Evolutionary conservation across 2,113 vertebrate species (phyloP), one percentile per base, ranked within the genome.

Genomic region (Mirounga angustirostris): DNA sequence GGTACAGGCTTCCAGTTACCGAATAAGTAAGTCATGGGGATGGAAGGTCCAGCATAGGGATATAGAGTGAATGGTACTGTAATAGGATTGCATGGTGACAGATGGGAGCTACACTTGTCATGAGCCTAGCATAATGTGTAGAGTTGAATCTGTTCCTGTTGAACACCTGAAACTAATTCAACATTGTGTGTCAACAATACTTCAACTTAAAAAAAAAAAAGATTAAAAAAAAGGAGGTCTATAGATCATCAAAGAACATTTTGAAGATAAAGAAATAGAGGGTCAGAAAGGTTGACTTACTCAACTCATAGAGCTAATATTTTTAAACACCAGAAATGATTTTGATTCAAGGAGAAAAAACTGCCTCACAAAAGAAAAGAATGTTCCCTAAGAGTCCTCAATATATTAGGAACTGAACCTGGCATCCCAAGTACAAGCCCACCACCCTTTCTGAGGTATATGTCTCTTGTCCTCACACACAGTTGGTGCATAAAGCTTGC

Each of bases 311-410:
- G 2, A 87, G 52, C 10, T 59, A 52, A 2, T 61, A 54, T 50
- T 96, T 97, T 76, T 71, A 86, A 93, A 87, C 30, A 82, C 28
- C 18, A 54, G 88, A 83, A 89, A 85, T 6, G 1, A 24, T 28
- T 76, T n/a, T 63, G 54, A 92, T 61, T 84, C 73, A 4, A 87
- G 59, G 30, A 63, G 10, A 15, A 84, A 93, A 93, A 94, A 80
- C 1, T 46, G 4, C 40, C 87, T 84, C 30, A 52, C 13, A 52
- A 89, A 84, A 85, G 36, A 67, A 94, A 80, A 52, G 10, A 74
- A 86, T 40, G 87, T 80, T 87, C 52, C 30, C 18, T 67, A 30
- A 59, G 21, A 89, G 19, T 67, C 36, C 28, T 79, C 40, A 5
- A 16, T 61, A 22, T 24, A 52, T 28, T 9, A 74, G 90, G 50